Conservation (phyloP, 2,113 vertebrate species). For the Bubo scandiacus region DNA sequence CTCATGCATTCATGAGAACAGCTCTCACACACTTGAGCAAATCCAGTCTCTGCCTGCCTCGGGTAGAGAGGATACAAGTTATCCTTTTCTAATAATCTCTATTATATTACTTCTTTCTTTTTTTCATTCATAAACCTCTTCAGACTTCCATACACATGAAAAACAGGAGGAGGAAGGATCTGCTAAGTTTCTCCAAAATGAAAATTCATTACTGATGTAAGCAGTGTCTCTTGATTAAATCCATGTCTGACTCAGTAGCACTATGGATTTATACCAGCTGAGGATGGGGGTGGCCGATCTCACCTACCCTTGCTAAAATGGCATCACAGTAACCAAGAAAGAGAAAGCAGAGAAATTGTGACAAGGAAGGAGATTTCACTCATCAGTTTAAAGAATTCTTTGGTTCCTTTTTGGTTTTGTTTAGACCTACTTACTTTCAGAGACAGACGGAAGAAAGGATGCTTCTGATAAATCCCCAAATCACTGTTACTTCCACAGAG, state of each 20-base stretch:
- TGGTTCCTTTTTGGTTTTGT: not conserved
- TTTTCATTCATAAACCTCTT: slow-evolving; percentile 4
- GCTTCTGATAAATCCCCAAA: not conserved
- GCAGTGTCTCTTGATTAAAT: not conserved
- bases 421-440: not conserved
- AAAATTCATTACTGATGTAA: not conserved
- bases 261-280: not conserved
- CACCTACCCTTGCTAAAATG: not conserved
- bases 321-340: not conserved
- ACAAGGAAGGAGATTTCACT: not conserved
- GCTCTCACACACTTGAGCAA: not conserved
- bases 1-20: not conserved
- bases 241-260: not conserved
- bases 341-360: not conserved
- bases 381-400: not conserved
- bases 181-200: not conserved
- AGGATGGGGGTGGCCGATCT: not conserved
- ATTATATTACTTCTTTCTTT: not conserved
- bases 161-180: not conserved
- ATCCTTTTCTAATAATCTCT: not conserved
- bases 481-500: not conserved
- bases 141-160: not conserved
- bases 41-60: not conserved
- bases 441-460: not conserved
- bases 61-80: not conserved